These are phyloP conservation scores for Lepidurus packardi DNA, from an alignment of 1,140 invertebrate genomes.

Conservation along the genomic window DNA sequence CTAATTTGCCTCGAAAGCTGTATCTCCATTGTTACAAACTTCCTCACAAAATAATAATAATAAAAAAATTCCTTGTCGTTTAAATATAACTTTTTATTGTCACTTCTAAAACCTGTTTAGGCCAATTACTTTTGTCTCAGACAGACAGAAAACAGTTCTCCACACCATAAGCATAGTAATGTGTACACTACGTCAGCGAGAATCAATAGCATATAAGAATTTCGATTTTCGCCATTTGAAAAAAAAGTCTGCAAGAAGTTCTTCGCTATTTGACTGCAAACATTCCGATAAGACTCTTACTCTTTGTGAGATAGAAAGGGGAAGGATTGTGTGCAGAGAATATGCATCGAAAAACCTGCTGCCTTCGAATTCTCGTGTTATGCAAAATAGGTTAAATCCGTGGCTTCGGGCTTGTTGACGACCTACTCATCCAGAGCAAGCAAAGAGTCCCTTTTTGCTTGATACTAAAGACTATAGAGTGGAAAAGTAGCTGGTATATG, in stretches of 20 bases:
- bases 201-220: no score
- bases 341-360: not conserved
- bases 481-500: no score
- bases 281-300: not conserved
- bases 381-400: conserved; percentile 10
- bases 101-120: not conserved
- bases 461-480: no score
- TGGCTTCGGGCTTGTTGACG: not conserved
- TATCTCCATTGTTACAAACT: not conserved
- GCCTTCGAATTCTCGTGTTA: not conserved
- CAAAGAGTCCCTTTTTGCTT: not conserved
- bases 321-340: not conserved
- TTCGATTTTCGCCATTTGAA: no score
- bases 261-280: not conserved
- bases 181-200: no score
- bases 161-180: no score
- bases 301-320: not conserved
- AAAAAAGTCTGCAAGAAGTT: not conserved
- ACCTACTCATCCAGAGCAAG: not conserved
- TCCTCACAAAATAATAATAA: not conserved
- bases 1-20: not conserved
- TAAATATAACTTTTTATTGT: not conserved
- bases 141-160: no score
- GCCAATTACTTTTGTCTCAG: no score
- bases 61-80: not conserved